Evolutionary conservation across 2,888 invertebrate species (phyloP).

Genomic region (Diaphora mendica): DNA sequence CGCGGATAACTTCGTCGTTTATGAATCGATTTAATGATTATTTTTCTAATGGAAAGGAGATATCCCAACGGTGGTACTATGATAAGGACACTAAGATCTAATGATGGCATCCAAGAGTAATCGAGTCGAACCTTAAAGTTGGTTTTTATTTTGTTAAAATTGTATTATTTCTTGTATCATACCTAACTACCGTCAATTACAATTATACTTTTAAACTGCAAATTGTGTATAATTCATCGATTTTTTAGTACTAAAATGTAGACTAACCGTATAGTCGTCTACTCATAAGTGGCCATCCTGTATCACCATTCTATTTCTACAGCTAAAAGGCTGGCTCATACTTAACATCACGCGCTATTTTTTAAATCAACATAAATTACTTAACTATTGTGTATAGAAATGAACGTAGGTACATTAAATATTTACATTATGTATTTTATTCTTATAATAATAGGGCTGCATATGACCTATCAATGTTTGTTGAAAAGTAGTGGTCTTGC

Average conservation of each 20-base stretch:
- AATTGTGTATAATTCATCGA: neutral
- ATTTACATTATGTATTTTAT: slow-evolving; percentile 73
- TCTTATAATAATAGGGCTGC: slow-evolving; percentile 41
- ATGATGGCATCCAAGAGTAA: too few species aligned
- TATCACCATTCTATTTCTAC: slow-evolving; percentile 33
- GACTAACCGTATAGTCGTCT: neutral
- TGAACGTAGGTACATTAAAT: slow-evolving; percentile 63
- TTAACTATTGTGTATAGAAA: slow-evolving; percentile 43
- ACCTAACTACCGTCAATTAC: neutral
- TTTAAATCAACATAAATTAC: slow-evolving; percentile 75
- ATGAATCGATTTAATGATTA: too few species aligned
- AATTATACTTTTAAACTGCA: slow-evolving; percentile 17
- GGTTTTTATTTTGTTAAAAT: too few species aligned
- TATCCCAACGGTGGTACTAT: too few species aligned
- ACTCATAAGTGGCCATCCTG: neutral
- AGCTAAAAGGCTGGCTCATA: slow-evolving; percentile 61
- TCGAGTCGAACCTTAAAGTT: too few species aligned
- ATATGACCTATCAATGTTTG: slow-evolving; percentile 37
- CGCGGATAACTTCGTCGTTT: too few species aligned
- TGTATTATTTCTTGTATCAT: too few species aligned
- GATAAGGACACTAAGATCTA: too few species aligned
- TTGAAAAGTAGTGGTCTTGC: slow-evolving; percentile 4
- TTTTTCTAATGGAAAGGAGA: too few species aligned
- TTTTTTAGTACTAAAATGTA: slow-evolving; percentile 4
- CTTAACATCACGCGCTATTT: slow-evolving; percentile 56